Evolutionary conservation across 2,888 invertebrate species (phyloP).

Genomic region (Diachrysia chrysitis): DNA sequence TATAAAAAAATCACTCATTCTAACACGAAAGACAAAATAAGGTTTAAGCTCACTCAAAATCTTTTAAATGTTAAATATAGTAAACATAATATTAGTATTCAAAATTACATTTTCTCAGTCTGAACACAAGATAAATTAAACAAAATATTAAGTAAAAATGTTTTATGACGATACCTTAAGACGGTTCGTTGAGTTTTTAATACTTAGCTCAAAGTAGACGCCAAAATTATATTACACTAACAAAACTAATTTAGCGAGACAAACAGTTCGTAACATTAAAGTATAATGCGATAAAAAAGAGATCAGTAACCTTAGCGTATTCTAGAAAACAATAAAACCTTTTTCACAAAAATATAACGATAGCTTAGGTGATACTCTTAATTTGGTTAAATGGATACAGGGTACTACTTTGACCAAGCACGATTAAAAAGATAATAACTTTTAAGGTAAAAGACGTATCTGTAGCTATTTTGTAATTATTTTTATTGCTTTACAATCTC

Average conservation of each 20-base stretch:
- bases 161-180: constrained; percentile 3
- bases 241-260: constrained; percentile 2
- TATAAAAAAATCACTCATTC: background rate
- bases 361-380: background rate
- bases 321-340: background rate
- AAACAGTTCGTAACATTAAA: background rate
- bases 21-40: background rate
- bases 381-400: no score
- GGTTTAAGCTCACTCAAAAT: constrained; percentile 1
- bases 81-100: background rate
- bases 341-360: background rate
- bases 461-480: no score
- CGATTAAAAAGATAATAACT: no score
- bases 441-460: no score
- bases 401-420: no score
- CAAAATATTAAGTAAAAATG: constrained; percentile 1
- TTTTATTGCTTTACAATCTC: no score
- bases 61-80: background rate
- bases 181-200: constrained; percentile 2
- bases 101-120: constrained; percentile 1
- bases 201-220: constrained; percentile 4
- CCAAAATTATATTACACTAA: background rate
- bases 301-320: background rate
- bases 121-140: background rate
- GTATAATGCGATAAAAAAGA: background rate